Base-by-base conservation (phyloP, 1,140 invertebrate genomes). In the Charaxes varanes region DNA sequence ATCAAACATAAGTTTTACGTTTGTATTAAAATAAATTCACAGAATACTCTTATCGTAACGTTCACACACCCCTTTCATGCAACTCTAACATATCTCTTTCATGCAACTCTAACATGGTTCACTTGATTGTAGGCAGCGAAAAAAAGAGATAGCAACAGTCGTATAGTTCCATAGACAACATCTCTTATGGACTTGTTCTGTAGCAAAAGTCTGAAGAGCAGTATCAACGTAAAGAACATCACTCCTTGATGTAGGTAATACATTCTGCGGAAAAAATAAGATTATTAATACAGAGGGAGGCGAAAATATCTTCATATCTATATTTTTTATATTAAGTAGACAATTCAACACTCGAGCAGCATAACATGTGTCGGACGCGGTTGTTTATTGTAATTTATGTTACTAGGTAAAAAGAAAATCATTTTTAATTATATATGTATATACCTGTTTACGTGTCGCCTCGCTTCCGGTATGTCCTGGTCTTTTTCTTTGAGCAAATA, bases 401-500 rank as follows among this genome's bases (percentile, higher is more conserved):
- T n/a, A n/a, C n/a, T n/a, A n/a, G n/a, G n/a, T n/a, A n/a, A n/a
- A n/a, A n/a, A n/a, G n/a, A n/a, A n/a, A n/a, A n/a, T n/a, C n/a
- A n/a, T n/a, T n/a, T n/a, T n/a, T n/a, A n/a, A n/a, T n/a, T n/a
- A n/a, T n/a, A n/a, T 18, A 33, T 35, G 47, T 40, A 59, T 50
- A n/a, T n/a, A 85, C 82, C 53, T 76, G 34, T 47, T 53, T 3
- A 66, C 15, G 46, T 82, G 76, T 31, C 51, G 42, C 17, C 46
- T 77, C 0, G 80, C 78, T 41, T 69, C 60, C 1, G 54, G 59
- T 2, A 83, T 45, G 31, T 85, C 67, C 42, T 77, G 60, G 15
- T 85, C 82, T 23, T 76, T 69, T 41, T 87, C 85, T 33, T 84
- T 81, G 1, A 86, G 58, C n/a, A 85, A 64, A 52, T 83, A 86